Percentiles rank a stretch among this genome's conserved stretches.
phyloP scores from a whole-genome alignment of 2,888 invertebrate species.

The Apeira syringaria region DNA sequence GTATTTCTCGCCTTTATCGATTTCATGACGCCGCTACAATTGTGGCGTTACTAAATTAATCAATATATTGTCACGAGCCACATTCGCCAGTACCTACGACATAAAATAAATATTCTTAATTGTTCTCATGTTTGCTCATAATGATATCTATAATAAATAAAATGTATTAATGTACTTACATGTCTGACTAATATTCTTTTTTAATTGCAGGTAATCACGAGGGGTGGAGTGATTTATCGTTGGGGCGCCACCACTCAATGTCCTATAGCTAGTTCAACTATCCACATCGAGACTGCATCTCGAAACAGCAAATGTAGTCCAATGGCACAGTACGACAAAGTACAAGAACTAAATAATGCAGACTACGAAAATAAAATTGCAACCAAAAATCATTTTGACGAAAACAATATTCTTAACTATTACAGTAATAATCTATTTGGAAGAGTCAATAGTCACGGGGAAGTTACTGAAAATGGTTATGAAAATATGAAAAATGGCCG shows the following conservation, averaged over 20 bases:
- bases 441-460: slow-evolving; percentile 7
- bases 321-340: slow-evolving; percentile 20
- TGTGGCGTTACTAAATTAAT: no score
- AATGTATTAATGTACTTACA: no score
- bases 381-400: not conserved
- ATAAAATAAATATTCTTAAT: no score
- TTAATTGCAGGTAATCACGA: slow-evolving; percentile 71
- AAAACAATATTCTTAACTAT: slow-evolving; percentile 2
- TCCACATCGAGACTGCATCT: slow-evolving; percentile 48
- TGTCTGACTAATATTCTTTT: no score
- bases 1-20: no score
- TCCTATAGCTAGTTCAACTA: slow-evolving; percentile 49
- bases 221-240: slow-evolving; percentile 71
- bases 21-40: no score
- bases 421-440: slow-evolving; percentile 4
- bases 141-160: no score
- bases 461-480: not conserved
- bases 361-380: not conserved
- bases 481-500: slow-evolving; percentile 6
- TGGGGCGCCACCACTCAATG: slow-evolving; percentile 79
- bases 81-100: no score
- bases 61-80: no score
- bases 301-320: slow-evolving; percentile 50
- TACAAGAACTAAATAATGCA: not conserved
- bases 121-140: no score